These are phyloP conservation scores for Astreopora myriophthalma DNA, from an alignment of 64 coral and sea anemone species.

Conservation along the genomic window DNA sequence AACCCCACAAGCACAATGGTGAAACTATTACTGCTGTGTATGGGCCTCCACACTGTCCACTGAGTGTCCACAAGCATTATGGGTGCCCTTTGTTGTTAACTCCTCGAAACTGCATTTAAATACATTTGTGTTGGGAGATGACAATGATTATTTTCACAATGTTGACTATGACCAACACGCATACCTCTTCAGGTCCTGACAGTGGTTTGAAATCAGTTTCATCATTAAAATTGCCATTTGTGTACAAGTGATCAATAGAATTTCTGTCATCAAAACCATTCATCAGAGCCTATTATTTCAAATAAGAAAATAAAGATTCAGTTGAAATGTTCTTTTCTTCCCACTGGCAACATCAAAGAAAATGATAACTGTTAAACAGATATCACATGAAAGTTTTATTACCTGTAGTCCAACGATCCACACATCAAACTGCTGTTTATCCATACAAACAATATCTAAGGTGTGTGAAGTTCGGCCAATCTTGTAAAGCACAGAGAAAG, in stretches of 20 bases:
- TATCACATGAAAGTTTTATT: not conserved
- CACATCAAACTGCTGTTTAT: conserved; percentile 73
- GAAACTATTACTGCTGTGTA: no score
- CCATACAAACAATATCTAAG: conserved; percentile 83
- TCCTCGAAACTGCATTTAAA: no score
- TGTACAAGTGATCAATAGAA: conserved; percentile 54
- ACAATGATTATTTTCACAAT: no score
- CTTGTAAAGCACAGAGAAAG: conserved; percentile 86
- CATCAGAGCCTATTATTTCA: conserved; percentile 57
- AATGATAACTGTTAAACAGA: not conserved
- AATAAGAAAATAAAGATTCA: not conserved
- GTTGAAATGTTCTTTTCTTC: no score
- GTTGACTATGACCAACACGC: not conserved
- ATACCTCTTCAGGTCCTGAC: conserved; percentile 40
- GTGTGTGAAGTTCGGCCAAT: conserved; percentile 52
- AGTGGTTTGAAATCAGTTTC: conserved; percentile 36
- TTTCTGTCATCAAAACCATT: conserved; percentile 74
- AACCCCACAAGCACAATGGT: no score
- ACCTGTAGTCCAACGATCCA: conserved; percentile 86
- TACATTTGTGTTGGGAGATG: no score
- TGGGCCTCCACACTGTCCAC: no score
- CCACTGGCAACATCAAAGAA: not conserved
- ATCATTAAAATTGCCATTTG: conserved; percentile 36
- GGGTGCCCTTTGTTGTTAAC: no score
- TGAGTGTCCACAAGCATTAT: no score